Evolutionary conservation across 2,113 vertebrate species (phyloP).

Genomic region (Boulengerochromis microlepis): DNA sequence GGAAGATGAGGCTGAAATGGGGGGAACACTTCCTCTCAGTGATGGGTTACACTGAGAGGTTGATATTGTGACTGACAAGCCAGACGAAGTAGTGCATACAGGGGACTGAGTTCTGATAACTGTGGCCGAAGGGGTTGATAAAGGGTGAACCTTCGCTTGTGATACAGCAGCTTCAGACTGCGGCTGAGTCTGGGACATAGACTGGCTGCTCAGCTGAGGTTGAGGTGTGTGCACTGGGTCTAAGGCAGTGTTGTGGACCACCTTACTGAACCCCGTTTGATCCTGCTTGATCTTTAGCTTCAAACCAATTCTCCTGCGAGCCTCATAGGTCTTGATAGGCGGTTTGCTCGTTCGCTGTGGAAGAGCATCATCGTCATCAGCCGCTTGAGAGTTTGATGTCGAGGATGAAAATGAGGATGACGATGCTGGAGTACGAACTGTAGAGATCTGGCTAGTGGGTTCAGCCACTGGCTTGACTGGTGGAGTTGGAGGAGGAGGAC

Average conservation of each 20-base stretch:
- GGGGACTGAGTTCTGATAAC: conserved; percentile 71
- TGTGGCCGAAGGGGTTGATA: conserved; percentile 10
- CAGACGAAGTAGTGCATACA: conserved; percentile 39
- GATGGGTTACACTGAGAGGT: conserved; percentile 41
- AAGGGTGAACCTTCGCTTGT: conserved; percentile 22
- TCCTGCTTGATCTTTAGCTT: conserved; percentile 97
- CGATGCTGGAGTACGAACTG: conserved; percentile 18
- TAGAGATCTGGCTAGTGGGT: conserved; percentile 18
- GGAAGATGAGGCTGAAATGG: conserved; percentile 16
- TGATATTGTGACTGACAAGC: conserved; percentile 34
- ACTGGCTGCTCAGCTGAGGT: conserved; percentile 38
- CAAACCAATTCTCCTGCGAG: conserved; percentile 84
- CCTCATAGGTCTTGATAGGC: conserved; percentile 92
- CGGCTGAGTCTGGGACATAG: conserved; percentile 19
- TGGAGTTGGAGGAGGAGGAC: conserved; percentile 47
- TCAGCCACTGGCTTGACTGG: conserved; percentile 11
- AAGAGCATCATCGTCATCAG: conserved; percentile 76
- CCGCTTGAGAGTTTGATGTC: conserved; percentile 15
- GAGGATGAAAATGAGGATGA: conserved; percentile 32
- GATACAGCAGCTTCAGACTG: conserved; percentile 6
- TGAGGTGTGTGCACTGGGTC: conserved; percentile 81
- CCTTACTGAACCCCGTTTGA: conserved; percentile 84
- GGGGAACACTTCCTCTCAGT: conserved; percentile 8
- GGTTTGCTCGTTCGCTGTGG: conserved; percentile 83
- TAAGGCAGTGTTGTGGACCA: conserved; percentile 90